Conservation (phyloP, 2,113 vertebrate species). For the Pterophyllum scalare region DNA sequence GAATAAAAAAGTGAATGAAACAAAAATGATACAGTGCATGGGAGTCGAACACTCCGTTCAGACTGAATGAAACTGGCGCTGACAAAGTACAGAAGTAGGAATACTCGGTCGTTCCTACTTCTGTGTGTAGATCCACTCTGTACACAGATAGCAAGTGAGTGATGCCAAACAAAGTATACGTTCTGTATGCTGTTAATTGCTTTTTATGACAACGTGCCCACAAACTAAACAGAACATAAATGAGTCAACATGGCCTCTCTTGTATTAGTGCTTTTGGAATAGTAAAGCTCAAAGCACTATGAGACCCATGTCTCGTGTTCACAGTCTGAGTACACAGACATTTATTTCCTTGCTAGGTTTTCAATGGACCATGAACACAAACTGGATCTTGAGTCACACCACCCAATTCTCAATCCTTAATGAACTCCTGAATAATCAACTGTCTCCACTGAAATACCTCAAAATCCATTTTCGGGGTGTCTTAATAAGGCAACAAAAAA, state of each 20-base stretch:
- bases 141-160: slow-evolving; percentile 58
- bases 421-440: slow-evolving; percentile 50
- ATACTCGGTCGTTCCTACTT: slow-evolving; percentile 22
- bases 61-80: slow-evolving; percentile 62
- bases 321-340: slow-evolving; percentile 46
- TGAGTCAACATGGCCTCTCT: slow-evolving; percentile 49
- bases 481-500: slow-evolving; percentile 48
- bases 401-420: slow-evolving; percentile 45
- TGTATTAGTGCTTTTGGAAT: slow-evolving; percentile 47
- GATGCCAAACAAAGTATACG: slow-evolving; percentile 53
- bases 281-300: slow-evolving; percentile 35
- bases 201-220: slow-evolving; percentile 64
- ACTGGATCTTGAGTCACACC: slow-evolving; percentile 16
- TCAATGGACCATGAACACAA: slow-evolving; percentile 27
- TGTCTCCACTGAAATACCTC: slow-evolving; percentile 37
- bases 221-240: slow-evolving; percentile 59
- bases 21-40: slow-evolving; percentile 71
- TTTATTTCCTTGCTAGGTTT: slow-evolving; percentile 31
- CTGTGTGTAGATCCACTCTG: slow-evolving; percentile 50
- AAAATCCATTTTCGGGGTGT: slow-evolving; percentile 19
- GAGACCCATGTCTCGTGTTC: slow-evolving; percentile 33
- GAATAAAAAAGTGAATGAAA: slow-evolving; percentile 67
- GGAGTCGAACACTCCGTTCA: slow-evolving; percentile 58
- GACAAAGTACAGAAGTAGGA: slow-evolving; percentile 26
- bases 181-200: slow-evolving; percentile 50